Evolutionary conservation across 2,113 vertebrate genomes (phyloP).

Genomic region (Dipodomys stephensi): DNA sequence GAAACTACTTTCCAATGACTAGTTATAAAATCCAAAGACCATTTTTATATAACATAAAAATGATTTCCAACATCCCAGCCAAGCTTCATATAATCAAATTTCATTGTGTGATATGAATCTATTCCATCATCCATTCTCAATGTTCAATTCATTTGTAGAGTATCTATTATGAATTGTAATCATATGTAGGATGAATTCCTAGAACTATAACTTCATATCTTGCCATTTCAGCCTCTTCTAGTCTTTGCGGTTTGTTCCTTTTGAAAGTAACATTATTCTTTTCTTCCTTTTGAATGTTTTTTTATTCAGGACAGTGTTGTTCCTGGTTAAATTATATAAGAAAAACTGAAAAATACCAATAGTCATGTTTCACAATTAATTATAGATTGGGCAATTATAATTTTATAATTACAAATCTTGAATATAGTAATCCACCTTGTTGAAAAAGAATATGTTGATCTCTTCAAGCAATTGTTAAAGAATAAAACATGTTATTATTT

Average conservation of each 20-base stretch:
- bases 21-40: neutral
- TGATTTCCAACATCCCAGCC: neutral
- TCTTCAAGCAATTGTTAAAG: too few relatives aligned
- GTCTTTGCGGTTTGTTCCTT: neutral
- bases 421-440: too few relatives aligned
- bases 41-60: constrained; percentile 22
- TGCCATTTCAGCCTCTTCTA: neutral
- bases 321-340: neutral
- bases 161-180: neutral
- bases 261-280: neutral
- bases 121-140: neutral
- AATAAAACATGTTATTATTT: too few relatives aligned
- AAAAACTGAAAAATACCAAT: too few relatives aligned
- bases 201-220: neutral
- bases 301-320: neutral
- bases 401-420: too few relatives aligned
- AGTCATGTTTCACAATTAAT: too few relatives aligned
- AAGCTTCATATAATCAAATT: neutral
- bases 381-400: too few relatives aligned
- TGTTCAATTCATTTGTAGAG: neutral
- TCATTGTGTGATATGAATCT: neutral
- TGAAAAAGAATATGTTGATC: too few relatives aligned
- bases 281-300: neutral
- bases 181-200: neutral
- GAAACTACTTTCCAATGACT: constrained; percentile 33